Conservation (phyloP, 1,140 invertebrate species). For the Cotesia chilonis region DNA sequence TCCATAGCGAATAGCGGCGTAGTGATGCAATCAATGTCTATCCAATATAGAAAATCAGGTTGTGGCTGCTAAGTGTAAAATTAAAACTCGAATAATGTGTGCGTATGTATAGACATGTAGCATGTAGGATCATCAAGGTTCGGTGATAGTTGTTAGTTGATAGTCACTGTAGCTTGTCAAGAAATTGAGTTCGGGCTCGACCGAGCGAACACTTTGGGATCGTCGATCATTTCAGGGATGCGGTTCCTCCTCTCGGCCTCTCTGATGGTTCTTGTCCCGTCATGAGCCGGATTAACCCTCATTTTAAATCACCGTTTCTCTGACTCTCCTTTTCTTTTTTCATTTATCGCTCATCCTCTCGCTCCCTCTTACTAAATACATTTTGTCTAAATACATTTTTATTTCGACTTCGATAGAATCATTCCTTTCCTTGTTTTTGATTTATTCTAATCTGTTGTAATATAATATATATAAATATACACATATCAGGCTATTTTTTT, state of each 20-base stretch:
- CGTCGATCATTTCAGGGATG: constrained; percentile 39
- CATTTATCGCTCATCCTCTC: constrained; percentile 9
- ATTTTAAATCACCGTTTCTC: constrained; percentile 30
- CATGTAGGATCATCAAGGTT: no score
- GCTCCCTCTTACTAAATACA: background rate
- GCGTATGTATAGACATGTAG: no score
- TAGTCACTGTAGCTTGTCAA: constrained; percentile 29
- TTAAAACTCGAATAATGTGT: no score
- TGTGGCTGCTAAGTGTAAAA: no score
- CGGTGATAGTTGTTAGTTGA: constrained; percentile 20
- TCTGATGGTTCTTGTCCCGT: constrained; percentile 26
- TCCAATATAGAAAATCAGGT: no score
- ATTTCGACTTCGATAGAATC: background rate
- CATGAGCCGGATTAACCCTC: constrained; percentile 28
- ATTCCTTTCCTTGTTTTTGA: background rate
- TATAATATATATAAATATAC: no score
- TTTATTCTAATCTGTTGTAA: no score
- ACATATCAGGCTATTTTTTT: no score
- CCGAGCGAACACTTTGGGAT: constrained; percentile 32
- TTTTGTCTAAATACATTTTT: constrained; percentile 2
- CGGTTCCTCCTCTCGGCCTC: constrained; percentile 25
- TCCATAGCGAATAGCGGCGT: no score
- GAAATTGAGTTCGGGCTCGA: constrained; percentile 17
- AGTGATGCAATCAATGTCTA: no score
- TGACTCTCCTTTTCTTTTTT: constrained; percentile 18